Base-by-base conservation (phyloP, 2,113 vertebrate species). In the Thunnus maccoyii region DNA sequence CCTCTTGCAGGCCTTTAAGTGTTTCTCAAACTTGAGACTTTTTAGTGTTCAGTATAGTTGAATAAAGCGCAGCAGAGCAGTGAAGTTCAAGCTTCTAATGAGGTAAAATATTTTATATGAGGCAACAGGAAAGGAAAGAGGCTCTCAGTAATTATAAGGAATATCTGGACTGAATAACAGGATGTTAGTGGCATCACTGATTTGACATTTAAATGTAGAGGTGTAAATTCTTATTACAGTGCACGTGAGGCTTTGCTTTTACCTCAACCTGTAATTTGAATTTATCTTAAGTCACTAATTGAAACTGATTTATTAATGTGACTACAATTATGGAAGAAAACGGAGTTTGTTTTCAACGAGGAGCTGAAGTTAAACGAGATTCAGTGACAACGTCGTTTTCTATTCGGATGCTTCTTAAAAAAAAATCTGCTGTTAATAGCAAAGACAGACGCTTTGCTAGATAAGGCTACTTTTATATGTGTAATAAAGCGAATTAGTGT, bases 11-110 rank as follows among this genome's bases (percentile, higher is more conserved):
- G 76, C 83, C 70, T 22, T 20, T 1, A 74, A 17, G 3, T 25
- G 32, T 18, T 58, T 46, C 30, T 73, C 48, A 41, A 69, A 75
- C 72, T 83, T 81, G 17, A 69, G 16, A 65, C 50, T 72, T 25
- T 64, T 25, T 7, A 68, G 27, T 71, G 22, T 56, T 72, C 2
- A 30, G 44, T 25, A 2, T 0, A 3, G n/a, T 13, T 58, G 41
- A 30, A 68, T 52, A 15, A 44, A 41, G 12, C 54, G 17, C 56
- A 73, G 76, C 27, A 60, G 18, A 76, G 22, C 32, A 20, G 16
- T n/a, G 12, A 17, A 65, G 72, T 65, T 66, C n/a, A 0, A 41
- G 12, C n/a, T 20, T 80, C 51, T 73, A 70, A 87, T 78, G 55
- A 70, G 52, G 27, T 5, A 63, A n/a, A 74, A 60, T 16, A 20